Evolutionary conservation across 92 coral and sea anemone species (phyloP).

Genomic region (Paragorgia papillata): DNA sequence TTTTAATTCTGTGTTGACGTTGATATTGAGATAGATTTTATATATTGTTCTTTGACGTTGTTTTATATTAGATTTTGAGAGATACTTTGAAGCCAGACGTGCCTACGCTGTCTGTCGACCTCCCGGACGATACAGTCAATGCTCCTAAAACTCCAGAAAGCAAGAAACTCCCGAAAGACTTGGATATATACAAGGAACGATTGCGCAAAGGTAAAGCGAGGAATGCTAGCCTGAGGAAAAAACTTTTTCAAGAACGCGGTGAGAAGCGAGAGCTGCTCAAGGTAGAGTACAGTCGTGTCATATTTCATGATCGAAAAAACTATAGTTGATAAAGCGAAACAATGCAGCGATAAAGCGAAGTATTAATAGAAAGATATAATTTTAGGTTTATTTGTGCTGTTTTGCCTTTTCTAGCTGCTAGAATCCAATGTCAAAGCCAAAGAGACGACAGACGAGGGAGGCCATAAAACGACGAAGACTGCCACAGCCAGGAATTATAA

Average conservation of each 20-base stretch:
- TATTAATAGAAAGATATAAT: constrained; percentile 10
- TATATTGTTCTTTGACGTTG: constrained; percentile 18
- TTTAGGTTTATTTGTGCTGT: constrained; percentile 12
- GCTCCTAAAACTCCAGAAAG: constrained; percentile 9
- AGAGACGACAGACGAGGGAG: no score
- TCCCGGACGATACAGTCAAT: constrained; percentile 18
- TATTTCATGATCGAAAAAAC: neutral
- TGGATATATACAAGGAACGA: constrained; percentile 25
- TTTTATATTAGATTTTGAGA: constrained; percentile 21
- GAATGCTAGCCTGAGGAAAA: constrained; percentile 14
- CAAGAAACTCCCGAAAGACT: constrained; percentile 14
- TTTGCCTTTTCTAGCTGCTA: constrained; percentile 9
- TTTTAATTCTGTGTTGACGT: constrained; percentile 10
- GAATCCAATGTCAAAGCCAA: constrained; percentile 33
- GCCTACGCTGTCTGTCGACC: constrained; percentile 14
- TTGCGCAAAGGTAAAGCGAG: constrained; percentile 25
- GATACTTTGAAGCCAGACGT: constrained; percentile 23
- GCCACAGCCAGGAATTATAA: no score
- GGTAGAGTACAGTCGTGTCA: constrained; percentile 14
- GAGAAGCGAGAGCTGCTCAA: constrained; percentile 28
- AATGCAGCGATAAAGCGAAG: constrained; percentile 1
- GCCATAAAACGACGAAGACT: no score
- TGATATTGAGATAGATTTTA: constrained; percentile 23
- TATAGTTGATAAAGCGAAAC: no score
- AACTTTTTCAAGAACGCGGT: constrained; percentile 22